A percentile compares a stretch with the other conserved stretches of the same genome.
phyloP scores from a whole-genome alignment of 1,140 invertebrate species.

The Thaumetopoea pityocampa region DNA sequence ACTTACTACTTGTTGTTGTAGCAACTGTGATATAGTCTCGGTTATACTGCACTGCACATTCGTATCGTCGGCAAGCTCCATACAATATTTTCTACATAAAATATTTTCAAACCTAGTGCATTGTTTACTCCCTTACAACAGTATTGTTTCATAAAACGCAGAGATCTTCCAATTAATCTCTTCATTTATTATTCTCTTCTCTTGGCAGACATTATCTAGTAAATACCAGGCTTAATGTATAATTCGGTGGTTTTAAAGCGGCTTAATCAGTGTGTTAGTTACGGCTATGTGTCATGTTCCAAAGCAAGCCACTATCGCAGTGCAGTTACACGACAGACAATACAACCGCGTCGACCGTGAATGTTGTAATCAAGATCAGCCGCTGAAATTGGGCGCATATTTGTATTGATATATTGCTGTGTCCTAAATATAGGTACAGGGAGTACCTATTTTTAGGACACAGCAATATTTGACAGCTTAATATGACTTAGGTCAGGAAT shows the following conservation, averaged over 20 bases:
- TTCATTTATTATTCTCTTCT: constrained; percentile 16
- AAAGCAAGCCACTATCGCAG: neutral
- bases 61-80: constrained; percentile 14
- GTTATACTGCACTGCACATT: constrained; percentile 15
- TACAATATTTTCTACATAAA: constrained; percentile 9
- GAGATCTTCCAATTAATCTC: constrained; percentile 12
- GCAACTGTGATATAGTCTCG: constrained; percentile 7
- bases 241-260: constrained; percentile 2
- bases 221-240: constrained; percentile 13
- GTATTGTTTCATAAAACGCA: neutral
- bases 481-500: no score
- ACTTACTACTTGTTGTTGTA: constrained; percentile 30
- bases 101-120: constrained; percentile 8
- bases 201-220: constrained; percentile 17
- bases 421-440: no score
- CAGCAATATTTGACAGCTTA: no score
- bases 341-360: constrained; percentile 8
- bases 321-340: constrained; percentile 3
- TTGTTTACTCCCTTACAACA: constrained; percentile 1
- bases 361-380: constrained; percentile 14
- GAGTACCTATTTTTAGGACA: no score
- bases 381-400: no score
- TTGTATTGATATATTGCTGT: no score
- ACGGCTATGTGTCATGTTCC: constrained; percentile 1
- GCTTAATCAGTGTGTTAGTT: constrained; percentile 5